Base-by-base conservation (phyloP, 1,140 invertebrate species). In the Armadillidium nasatum region DNA sequence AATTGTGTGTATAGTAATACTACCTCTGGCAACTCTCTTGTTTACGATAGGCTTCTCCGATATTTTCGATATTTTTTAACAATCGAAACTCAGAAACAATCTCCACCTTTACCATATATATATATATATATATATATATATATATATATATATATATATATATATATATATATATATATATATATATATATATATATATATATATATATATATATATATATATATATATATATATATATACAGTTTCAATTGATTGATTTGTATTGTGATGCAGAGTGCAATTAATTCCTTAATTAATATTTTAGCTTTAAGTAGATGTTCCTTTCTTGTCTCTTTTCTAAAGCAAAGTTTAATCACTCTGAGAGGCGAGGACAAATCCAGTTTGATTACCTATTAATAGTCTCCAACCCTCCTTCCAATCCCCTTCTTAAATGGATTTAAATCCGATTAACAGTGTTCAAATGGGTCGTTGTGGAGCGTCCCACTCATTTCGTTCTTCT, bases 371-470 rank as follows among this genome's bases (percentile, higher is more conserved):
- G 9, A 50, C 46, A 50, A 50, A 50, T 50, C 46, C 46, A 50
- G 46, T 50, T 50, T 50, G 46, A 50, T 50, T 50, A 50, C 46
- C 46, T 50, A 50, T 50, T 50, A 50, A 50, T 50, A 15, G 46
- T 68, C 11, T 46, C 71, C 70, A 43, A 19, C 67, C 22, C 23
- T 44, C 54, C 66, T 22, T 10, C 50, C 70, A 72, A n/a, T 43
- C 68, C 68, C 22, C 13, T 21, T 21, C 19, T 19, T 75, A 74
- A 78, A 78, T 78, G 76, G 76, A 71, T 46, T 71, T 68, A 60
- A 72, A 78, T 78, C 76, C 76, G 76, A 78, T 78, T 78, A 78
- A 70, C 76, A 50, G 72, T 68, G 74, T 78, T 78, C 72, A 78
- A 78, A 78, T 78, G 72, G 73, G 22, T 67, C 76, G 76, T 71